Base-by-base conservation (phyloP, 2,113 vertebrate genomes). In the Orthonyx spaldingii region DNA sequence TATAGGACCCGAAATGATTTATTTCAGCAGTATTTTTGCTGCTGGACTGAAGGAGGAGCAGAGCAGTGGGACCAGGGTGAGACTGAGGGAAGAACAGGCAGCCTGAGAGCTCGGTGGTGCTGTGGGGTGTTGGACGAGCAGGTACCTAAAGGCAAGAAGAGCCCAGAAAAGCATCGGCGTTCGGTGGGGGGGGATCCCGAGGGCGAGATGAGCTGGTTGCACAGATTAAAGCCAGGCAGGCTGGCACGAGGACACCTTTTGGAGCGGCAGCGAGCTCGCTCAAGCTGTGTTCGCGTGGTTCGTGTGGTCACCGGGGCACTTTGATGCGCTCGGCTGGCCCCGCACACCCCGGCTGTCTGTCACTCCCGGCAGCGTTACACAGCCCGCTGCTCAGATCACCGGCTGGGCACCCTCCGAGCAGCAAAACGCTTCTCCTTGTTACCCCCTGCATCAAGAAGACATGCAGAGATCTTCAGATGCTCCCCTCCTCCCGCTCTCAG, bases 161-260 rank as follows among this genome's bases (percentile, higher is more conserved):
- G 39, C 57, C 9, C 35, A 65, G 79, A 60, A 69, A 81, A 72
- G 7, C 63, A 44, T 14, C 78, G 41, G n/a, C 49, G 4, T 44
- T 68, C 0, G 0, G 10, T 4, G 50, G 39, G 41, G 78, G 22
- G 22, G 44, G n/a, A 69, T 23, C 7, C 10, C 1, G 74, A 55
- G 71, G 71, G 52, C 1, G 17, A 75, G 56, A 10, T 5, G 55
- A 79, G 30, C 76, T 28, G 2, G 0, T 9, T 17, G 92, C 82
- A 35, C 3, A 7, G 79, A 74, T 77, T 19, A 60, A 12, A 86
- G 47, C 13, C 13, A 59, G 44, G 55, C 75, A 70, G 90, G 66
- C 64, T 91, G 92, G 82, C 80, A 79, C 4, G 1, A 23, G 84
- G 90, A 52, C 4, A 52, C 77, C 11, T 82, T 93, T 71, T 7